Conservation (phyloP, 2,888 invertebrate genomes). For the Melinaea marsaeus region DNA sequence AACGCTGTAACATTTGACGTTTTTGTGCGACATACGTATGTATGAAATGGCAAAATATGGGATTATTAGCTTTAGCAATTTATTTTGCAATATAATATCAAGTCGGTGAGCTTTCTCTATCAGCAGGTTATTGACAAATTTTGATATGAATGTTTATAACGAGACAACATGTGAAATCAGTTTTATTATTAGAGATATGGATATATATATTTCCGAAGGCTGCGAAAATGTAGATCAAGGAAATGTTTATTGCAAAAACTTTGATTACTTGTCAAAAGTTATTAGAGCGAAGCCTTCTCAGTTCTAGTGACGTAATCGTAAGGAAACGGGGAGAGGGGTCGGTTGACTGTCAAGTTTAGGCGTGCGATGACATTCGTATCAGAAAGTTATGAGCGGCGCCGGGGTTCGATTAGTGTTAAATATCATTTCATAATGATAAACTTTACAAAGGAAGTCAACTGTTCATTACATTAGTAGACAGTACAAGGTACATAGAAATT, state of each 20-base stretch:
- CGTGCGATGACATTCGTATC: slow-evolving; percentile 61
- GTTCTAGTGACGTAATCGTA: slow-evolving; percentile 50
- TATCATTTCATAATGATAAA: neutral
- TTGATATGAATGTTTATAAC: slow-evolving; percentile 2
- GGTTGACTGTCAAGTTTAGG: slow-evolving; percentile 64
- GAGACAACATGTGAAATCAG: too few relatives aligned
- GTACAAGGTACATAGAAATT: too few relatives aligned
- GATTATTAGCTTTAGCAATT: slow-evolving; percentile 45
- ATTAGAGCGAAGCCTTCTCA: slow-evolving; percentile 36
- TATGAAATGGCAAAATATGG: slow-evolving; percentile 72
- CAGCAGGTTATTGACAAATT: neutral
- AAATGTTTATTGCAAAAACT: slow-evolving; percentile 38
- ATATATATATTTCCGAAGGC: too few relatives aligned
- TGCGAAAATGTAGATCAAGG: slow-evolving; percentile 12
- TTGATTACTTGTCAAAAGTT: slow-evolving; percentile 45
- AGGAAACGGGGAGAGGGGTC: slow-evolving; percentile 37
- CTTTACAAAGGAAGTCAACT: neutral
- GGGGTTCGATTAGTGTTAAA: neutral
- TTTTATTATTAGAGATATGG: too few relatives aligned
- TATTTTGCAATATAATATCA: slow-evolving; percentile 28
- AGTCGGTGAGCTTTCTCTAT: slow-evolving; percentile 13
- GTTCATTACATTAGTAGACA: too few relatives aligned
- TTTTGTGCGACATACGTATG: slow-evolving; percentile 70
- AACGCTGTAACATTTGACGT: slow-evolving; percentile 76
- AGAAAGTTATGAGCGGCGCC: slow-evolving; percentile 51